phyloP scores from a whole-genome alignment of 2,113 vertebrate genomes.

The Heloderma charlesbogerti region DNA sequence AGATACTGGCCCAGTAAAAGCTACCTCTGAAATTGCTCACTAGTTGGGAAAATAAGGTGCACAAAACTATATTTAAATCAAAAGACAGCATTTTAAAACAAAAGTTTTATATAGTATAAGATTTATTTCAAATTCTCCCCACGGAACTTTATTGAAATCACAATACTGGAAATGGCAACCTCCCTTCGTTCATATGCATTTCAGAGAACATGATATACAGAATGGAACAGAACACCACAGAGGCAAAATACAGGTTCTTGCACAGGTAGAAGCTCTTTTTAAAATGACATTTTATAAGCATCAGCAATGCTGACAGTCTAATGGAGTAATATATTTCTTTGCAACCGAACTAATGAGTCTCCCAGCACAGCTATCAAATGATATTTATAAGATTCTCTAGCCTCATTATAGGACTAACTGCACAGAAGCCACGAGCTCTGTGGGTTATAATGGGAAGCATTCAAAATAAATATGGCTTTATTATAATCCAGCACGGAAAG shows the following conservation, averaged over 20 bases:
- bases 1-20: not conserved
- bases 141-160: constrained; percentile 66
- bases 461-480: constrained; percentile 71
- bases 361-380: constrained; percentile 79
- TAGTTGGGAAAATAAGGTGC: not conserved
- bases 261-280: constrained; percentile 72
- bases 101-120: not conserved
- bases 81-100: constrained; percentile 41
- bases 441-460: constrained; percentile 71
- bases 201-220: constrained; percentile 60
- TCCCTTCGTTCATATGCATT: constrained; percentile 59
- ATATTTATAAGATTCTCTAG: constrained; percentile 82
- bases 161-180: constrained; percentile 63
- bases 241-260: constrained; percentile 70
- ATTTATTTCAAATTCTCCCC: constrained; percentile 49
- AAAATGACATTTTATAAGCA: constrained; percentile 75
- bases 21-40: not conserved
- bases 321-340: constrained; percentile 75
- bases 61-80: not conserved
- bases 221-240: constrained; percentile 55
- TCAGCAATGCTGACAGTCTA: constrained; percentile 75
- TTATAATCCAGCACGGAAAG: constrained; percentile 61
- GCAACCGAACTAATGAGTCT: constrained; percentile 81
- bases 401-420: constrained; percentile 75
- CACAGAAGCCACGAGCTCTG: constrained; percentile 70